phyloP scores from a whole-genome alignment of 2,888 invertebrate species.

The Pyrgus malvae region DNA sequence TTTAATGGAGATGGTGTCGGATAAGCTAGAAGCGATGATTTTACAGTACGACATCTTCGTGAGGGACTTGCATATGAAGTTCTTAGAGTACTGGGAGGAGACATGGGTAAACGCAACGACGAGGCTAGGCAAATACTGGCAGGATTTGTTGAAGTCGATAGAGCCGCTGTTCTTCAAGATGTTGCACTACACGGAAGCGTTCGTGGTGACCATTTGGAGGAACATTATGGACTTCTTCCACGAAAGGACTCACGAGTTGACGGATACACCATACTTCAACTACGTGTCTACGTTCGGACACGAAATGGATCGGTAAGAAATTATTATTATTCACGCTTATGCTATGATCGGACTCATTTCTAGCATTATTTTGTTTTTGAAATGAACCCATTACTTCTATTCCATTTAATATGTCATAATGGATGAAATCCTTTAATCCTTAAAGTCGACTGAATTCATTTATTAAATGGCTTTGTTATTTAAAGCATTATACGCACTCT shows the following conservation, averaged over 20 bases:
- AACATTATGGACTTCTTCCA: constrained; percentile 91
- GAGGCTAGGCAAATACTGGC: constrained; percentile 87
- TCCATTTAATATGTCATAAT: no score
- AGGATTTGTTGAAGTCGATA: constrained; percentile 85
- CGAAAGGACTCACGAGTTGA: constrained; percentile 88
- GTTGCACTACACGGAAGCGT: constrained; percentile 88
- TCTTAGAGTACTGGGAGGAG: constrained; percentile 85
- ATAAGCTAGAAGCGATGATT: constrained; percentile 85
- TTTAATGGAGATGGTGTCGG: constrained; percentile 86
- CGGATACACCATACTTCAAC: constrained; percentile 90
- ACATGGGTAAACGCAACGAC: constrained; percentile 87
- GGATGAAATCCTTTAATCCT: no score
- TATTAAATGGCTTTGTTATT: no score
- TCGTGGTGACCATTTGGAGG: constrained; percentile 87
- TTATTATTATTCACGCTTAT: neutral
- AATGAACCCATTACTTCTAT: no score
- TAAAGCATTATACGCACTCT: no score
- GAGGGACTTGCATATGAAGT: constrained; percentile 87
- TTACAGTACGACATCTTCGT: constrained; percentile 90
- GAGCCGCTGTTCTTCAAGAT: constrained; percentile 90
- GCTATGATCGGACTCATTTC: no score
- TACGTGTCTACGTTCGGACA: constrained; percentile 90
- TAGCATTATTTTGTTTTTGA: no score
- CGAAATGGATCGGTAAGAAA: constrained; percentile 85
- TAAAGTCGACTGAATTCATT: no score